Conservation (phyloP, 1,140 invertebrate species). For the Camponotus floridanus region DNA sequence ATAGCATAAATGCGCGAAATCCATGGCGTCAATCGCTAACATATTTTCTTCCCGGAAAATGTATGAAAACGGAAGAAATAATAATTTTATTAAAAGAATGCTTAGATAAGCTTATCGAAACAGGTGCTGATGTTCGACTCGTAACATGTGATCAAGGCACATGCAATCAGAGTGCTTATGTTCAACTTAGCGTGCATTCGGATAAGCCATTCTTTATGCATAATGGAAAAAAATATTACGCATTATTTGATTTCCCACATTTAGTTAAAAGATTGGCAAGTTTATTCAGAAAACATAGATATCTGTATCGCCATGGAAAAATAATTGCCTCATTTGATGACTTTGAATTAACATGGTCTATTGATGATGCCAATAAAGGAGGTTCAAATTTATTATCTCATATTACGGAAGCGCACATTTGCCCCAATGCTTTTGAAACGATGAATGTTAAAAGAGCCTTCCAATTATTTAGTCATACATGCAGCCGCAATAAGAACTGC, state of each 20-base stretch:
- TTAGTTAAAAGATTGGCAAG: no score
- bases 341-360: not conserved
- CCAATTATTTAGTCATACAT: conserved; percentile 2
- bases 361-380: not conserved
- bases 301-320: no score
- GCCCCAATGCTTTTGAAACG: not conserved
- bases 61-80: conserved; percentile 4
- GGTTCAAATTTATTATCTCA: conserved; percentile 4
- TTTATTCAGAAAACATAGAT: no score
- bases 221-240: conserved; percentile 2
- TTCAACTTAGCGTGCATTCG: not conserved
- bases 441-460: conserved; percentile 31
- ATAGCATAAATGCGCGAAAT: not conserved
- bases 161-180: not conserved
- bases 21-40: not conserved
- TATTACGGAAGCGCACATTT: not conserved
- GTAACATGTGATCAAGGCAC: conserved; percentile 14
- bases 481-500: conserved; percentile 20
- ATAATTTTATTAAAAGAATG: conserved; percentile 10
- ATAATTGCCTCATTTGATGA: no score
- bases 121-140: conserved; percentile 1
- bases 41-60: conserved; percentile 13
- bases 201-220: not conserved
- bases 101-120: not conserved
- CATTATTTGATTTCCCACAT: not conserved